These are phyloP conservation scores for Donacobius atricapilla DNA, from an alignment of 2,113 vertebrate species.

Conservation along the genomic window DNA sequence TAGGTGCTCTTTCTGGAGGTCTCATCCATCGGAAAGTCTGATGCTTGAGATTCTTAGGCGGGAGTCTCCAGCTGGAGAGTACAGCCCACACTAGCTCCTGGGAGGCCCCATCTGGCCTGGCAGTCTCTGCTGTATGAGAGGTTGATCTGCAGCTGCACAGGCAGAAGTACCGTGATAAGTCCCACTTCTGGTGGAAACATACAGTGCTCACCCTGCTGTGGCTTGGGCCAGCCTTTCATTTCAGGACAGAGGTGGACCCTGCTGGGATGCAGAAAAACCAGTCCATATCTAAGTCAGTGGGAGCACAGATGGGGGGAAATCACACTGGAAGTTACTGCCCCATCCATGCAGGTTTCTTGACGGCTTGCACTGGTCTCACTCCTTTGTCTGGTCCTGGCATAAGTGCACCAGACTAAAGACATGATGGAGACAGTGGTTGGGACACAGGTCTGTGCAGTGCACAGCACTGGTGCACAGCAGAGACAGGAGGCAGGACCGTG, in stretches of 20 bases:
- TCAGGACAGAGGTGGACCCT: neutral
- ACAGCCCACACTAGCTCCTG: neutral
- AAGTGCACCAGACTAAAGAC: neutral
- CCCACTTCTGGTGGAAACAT: fast-evolving
- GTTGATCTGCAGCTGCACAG: neutral
- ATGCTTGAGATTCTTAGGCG: neutral
- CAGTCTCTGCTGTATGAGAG: neutral
- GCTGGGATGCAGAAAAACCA: neutral
- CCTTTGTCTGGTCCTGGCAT: neutral
- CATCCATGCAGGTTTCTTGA: neutral
- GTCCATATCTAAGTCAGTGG: neutral
- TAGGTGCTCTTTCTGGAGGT: neutral
- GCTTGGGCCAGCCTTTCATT: neutral
- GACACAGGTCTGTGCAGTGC: neutral
- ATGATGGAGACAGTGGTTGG: neutral
- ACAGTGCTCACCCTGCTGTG: neutral
- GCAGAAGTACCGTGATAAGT: neutral
- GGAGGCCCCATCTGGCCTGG: neutral
- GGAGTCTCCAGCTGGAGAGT: neutral
- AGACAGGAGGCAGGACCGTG: fast-evolving
- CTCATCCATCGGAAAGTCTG: neutral
- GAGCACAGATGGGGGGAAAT: neutral
- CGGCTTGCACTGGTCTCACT: neutral
- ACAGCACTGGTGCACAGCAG: neutral
- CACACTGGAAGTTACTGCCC: neutral